phyloP scores from a whole-genome alignment of 2,113 vertebrate genomes.

The Myotis davidii region DNA sequence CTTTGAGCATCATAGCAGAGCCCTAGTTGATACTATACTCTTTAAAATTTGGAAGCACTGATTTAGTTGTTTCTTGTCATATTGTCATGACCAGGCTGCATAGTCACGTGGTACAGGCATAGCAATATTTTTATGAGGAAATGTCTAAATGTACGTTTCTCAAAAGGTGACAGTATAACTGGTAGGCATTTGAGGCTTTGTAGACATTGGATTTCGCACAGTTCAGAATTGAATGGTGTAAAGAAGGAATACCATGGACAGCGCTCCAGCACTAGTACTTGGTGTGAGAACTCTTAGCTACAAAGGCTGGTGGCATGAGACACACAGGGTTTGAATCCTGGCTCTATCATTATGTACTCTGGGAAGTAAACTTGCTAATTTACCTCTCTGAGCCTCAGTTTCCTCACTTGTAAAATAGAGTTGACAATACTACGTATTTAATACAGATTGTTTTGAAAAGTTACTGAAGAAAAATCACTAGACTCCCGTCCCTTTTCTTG shows the following conservation, averaged over 20 bases:
- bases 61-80: neutral
- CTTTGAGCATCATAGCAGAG: neutral
- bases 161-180: neutral
- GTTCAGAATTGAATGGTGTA: neutral
- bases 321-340: neutral
- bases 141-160: neutral
- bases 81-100: neutral
- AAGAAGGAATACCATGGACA: neutral
- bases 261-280: accelerated
- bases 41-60: constrained; percentile 1
- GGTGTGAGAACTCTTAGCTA: too few relatives aligned
- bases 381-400: neutral
- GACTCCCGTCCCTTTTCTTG: neutral
- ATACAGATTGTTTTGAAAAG: constrained; percentile 10
- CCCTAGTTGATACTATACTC: neutral
- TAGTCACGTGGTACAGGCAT: neutral
- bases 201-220: neutral
- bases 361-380: neutral
- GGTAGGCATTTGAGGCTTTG: neutral
- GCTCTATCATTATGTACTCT: neutral
- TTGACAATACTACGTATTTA: neutral
- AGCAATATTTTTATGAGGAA: neutral
- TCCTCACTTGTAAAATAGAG: neutral
- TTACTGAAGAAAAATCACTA: neutral
- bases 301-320: neutral